Evolutionary conservation across 2,113 vertebrate species (phyloP), one percentile per base, ranked within the genome.

Genomic region (Semnornis frantzii): DNA sequence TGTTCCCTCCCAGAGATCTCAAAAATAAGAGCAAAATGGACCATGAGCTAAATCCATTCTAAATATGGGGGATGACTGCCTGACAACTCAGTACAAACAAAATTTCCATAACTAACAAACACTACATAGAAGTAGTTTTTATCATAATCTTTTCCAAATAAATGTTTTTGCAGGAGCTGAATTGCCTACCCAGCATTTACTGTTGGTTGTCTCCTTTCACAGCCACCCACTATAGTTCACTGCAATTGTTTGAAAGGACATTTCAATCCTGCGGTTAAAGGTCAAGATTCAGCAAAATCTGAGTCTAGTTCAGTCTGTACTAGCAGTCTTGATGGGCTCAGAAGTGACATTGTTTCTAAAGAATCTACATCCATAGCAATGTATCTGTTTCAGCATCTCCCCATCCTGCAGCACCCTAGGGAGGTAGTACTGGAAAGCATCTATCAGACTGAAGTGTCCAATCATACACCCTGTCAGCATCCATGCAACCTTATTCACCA

Each of bases 151-250:
- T 72, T 84, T 85, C 71, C 59, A 80, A 64, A 66, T 33, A 82
- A 70, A 62, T n/a, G 5, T 63, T 90, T n/a, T 92, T 50, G 13
- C 39, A 76, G 50, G 66, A 94, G 19, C 19, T 66, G 34, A 87
- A 82, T 37, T 89, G 66, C 72, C 72, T 93, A 87, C 21, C 39
- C 91, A 82, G 64, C 12, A 8, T 80, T 90, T 89, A 73, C 17
- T 66, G 71, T 34, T 85, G 85, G 76, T 66, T 93, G 81, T 64
- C 78, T 95, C 81, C 46, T 85, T 87, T 96, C 91, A 92, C 70
- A 87, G 31, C 48, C 71, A 85, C 57, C 66, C 92, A 80, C 78
- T 91, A 85, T 12, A 10, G 46, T 82, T 85, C 68, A 37, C 60
- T 82, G 84, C 24, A 87, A 65, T 90, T 95, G 89, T 87, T 93